Evolutionary conservation across 92 coral and sea anemone species (phyloP).

Genomic region (Epizoanthus scotinus): DNA sequence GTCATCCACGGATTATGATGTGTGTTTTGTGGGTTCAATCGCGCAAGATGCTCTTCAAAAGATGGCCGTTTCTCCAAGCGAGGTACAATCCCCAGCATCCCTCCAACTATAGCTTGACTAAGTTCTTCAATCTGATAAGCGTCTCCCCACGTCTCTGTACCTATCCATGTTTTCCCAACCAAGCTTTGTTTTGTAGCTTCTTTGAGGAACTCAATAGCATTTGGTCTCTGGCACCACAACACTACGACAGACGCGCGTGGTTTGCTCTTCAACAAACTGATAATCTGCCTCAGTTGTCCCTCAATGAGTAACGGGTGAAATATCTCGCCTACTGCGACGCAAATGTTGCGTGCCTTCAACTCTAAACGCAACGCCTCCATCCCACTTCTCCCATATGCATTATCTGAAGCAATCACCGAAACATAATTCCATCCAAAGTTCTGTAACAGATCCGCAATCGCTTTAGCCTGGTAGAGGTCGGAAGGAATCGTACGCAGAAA

Average conservation of each 20-base stretch:
- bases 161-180: slow-evolving; percentile 88
- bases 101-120: slow-evolving; percentile 69
- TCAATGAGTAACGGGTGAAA: slow-evolving; percentile 69
- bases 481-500: slow-evolving; percentile 97
- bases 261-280: slow-evolving; percentile 60
- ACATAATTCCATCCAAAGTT: slow-evolving; percentile 91
- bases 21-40: slow-evolving; percentile 67
- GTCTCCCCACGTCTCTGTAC: slow-evolving; percentile 99
- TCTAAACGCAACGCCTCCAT: slow-evolving; percentile 77
- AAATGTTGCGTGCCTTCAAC: slow-evolving; percentile 71
- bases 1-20: slow-evolving; percentile 84
- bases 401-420: slow-evolving; percentile 89
- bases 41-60: slow-evolving; percentile 69
- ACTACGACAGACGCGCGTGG: slow-evolving; percentile 73
- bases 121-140: slow-evolving; percentile 62
- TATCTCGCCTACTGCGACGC: slow-evolving; percentile 74
- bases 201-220: slow-evolving; percentile 83
- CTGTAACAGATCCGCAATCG: slow-evolving; percentile 84
- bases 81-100: slow-evolving; percentile 93
- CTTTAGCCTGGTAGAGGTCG: slow-evolving; percentile 91
- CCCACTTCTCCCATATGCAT: slow-evolving; percentile 94
- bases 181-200: slow-evolving; percentile 70
- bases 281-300: slow-evolving; percentile 60
- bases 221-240: slow-evolving; percentile 92
- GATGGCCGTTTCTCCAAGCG: slow-evolving; percentile 54